Percentiles rank a stretch among this genome's conserved stretches.
Evolutionary conservation across 1,140 invertebrate genomes (phyloP).

Genomic region (Phymastichus coffea): DNA sequence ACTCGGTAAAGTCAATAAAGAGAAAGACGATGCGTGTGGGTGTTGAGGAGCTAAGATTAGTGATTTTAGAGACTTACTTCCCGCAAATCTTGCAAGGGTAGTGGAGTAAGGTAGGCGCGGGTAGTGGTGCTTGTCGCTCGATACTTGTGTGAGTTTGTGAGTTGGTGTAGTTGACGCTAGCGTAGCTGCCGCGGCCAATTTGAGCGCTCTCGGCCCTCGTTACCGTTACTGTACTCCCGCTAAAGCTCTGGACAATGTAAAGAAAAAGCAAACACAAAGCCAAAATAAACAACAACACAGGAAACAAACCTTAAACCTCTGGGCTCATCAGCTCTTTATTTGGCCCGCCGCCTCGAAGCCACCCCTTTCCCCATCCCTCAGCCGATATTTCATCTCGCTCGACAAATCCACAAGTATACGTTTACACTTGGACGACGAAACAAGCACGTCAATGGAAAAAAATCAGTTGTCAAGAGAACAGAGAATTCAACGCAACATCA

Average conservation of each 20-base stretch:
- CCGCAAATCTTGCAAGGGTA: slow-evolving; percentile 96
- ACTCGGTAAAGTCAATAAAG: too few relatives aligned
- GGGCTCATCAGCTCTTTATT: too few relatives aligned
- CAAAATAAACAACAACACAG: slow-evolving; percentile 58
- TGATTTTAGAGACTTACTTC: slow-evolving; percentile 80
- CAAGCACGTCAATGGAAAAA: too few relatives aligned
- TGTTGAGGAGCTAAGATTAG: slow-evolving; percentile 30
- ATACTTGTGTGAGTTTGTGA: slow-evolving; percentile 60
- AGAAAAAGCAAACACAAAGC: slow-evolving; percentile 59
- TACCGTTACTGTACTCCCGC: slow-evolving; percentile 69
- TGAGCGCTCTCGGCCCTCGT: slow-evolving; percentile 71
- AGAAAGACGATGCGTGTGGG: too few relatives aligned
- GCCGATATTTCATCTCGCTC: too few relatives aligned
- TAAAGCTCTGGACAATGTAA: slow-evolving; percentile 72
- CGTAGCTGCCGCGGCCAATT: slow-evolving; percentile 55
- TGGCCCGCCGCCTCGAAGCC: not conserved
- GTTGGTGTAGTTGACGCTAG: slow-evolving; percentile 58
- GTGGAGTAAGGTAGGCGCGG: slow-evolving; percentile 59
- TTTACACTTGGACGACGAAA: too few relatives aligned
- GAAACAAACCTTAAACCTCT: slow-evolving; percentile 50
- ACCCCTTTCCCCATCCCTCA: not conserved
- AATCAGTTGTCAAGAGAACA: too few relatives aligned
- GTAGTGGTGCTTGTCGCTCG: slow-evolving; percentile 58
- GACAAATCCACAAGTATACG: too few relatives aligned
- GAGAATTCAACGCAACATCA: too few relatives aligned